Evolutionary conservation across 2,888 invertebrate genomes (phyloP).

Genomic region (Epinotia nisella): DNA sequence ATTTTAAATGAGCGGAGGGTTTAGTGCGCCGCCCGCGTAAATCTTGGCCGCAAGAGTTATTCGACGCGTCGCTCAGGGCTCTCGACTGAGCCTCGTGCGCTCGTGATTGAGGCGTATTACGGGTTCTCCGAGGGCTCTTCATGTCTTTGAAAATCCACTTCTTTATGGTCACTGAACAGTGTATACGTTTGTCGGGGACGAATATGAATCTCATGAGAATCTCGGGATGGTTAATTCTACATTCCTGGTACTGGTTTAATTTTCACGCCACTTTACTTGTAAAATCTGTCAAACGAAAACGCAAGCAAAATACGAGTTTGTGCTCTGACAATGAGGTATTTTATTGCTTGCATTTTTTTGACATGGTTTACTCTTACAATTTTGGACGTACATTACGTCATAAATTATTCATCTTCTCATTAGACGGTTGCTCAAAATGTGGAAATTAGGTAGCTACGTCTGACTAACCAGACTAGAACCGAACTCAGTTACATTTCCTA

Average conservation of each 20-base stretch:
- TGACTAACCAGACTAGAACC: background rate
- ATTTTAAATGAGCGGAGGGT: slow-evolving; percentile 56
- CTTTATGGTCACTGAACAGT: slow-evolving; percentile 43
- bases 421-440: slow-evolving; percentile 22
- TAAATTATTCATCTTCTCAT: slow-evolving; percentile 33
- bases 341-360: slow-evolving; percentile 2
- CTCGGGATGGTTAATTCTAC: slow-evolving; percentile 9
- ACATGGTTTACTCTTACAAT: background rate
- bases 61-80: slow-evolving; percentile 44
- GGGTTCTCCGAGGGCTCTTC: slow-evolving; percentile 35
- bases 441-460: background rate
- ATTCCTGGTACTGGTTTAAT: slow-evolving; percentile 13
- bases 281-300: too few species aligned
- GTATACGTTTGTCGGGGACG: slow-evolving; percentile 29
- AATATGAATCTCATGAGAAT: slow-evolving; percentile 21
- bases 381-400: background rate
- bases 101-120: slow-evolving; percentile 23
- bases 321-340: background rate
- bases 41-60: slow-evolving; percentile 51
- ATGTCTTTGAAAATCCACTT: slow-evolving; percentile 34
- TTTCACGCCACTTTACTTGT: background rate
- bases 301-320: too few species aligned
- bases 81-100: slow-evolving; percentile 31
- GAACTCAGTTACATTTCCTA: slow-evolving; percentile 2
- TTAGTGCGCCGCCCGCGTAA: slow-evolving; percentile 53